Evolutionary conservation across 2,888 invertebrate species (phyloP).

Genomic region (Gerris lacustris): DNA sequence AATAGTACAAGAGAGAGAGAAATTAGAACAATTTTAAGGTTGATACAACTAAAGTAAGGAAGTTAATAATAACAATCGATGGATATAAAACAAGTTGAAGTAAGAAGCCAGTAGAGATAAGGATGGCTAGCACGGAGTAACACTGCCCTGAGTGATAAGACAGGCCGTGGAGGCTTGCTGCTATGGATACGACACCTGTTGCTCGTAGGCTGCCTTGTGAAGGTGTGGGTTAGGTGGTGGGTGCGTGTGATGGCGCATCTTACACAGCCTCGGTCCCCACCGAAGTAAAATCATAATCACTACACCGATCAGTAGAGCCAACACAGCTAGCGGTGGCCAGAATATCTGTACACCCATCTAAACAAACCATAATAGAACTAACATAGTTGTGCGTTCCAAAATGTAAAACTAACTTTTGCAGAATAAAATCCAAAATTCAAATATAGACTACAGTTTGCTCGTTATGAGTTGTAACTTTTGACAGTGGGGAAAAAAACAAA

Average conservation of each 20-base stretch:
- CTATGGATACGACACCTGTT: not conserved
- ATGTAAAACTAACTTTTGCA: not conserved
- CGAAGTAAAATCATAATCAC: constrained; percentile 63
- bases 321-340: constrained; percentile 62
- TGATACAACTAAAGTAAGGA: too few relatives aligned
- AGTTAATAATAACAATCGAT: too few relatives aligned
- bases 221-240: constrained; percentile 17
- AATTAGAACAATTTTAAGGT: too few relatives aligned
- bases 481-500: too few relatives aligned
- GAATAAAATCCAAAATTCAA: not conserved
- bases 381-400: not conserved
- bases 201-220: not conserved
- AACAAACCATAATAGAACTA: not conserved
- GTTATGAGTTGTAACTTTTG: too few relatives aligned
- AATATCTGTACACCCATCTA: constrained; percentile 58
- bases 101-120: too few relatives aligned
- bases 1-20: too few relatives aligned
- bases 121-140: too few relatives aligned
- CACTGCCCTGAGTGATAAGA: too few relatives aligned
- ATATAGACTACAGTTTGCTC: not conserved
- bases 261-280: constrained; percentile 60
- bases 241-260: constrained; percentile 51
- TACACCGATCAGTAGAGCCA: constrained; percentile 57
- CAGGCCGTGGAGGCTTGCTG: not conserved
- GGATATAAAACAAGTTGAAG: too few relatives aligned